Evolutionary conservation across 2,797 vertebrate genomes (phyloP), one percentile per base, ranked within the genome.

Genomic region (Coregonus ussuriensis): DNA sequence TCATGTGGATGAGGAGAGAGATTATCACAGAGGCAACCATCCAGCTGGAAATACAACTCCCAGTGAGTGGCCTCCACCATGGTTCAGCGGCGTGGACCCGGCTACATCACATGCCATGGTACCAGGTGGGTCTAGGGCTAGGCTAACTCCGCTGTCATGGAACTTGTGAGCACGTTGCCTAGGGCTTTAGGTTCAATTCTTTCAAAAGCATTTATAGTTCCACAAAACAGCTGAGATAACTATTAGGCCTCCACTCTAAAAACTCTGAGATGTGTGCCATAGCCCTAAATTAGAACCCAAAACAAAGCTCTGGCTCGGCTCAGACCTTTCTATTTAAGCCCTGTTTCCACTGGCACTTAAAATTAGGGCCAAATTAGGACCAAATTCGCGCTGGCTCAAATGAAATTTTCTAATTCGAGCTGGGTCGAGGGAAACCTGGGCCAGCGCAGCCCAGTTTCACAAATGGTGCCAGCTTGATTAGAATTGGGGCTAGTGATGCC

Each of bases 91-190:
- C 81, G 80, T 84, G 88, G 87, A 87, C 41, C 41, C 41, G 29
- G n/a, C 82, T 82, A 15, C 81, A 85, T 88, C 88, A 91, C 89
- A 89, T 90, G 85, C 85, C 72, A 56, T 9, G 80, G 25, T 74
- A 72, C 71, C 73, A 53, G 3, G 41, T 47, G 41, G 7, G 9
- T 47, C 73, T 77, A 74, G 79, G 67, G 82, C 82, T 87, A 88
- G 85, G 86, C 85, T 83, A 80, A 80, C 47, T 76, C 83, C 73
- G 83, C 74, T 87, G 75, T 80, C 69, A 67, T 65, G 81, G 79
- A 79, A 75, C 71, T 81, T 74, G 72, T 66, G 63, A 82, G 71
- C 67, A 80, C 68, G 31, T 13, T 11, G 7, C 68, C 21, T 74
- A 71, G 75, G 75, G 81, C 16, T 59, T 59, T 59, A 47, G 9